phyloP scores from a whole-genome alignment of 2,888 invertebrate species.

The Drosophila melanosoma region DNA sequence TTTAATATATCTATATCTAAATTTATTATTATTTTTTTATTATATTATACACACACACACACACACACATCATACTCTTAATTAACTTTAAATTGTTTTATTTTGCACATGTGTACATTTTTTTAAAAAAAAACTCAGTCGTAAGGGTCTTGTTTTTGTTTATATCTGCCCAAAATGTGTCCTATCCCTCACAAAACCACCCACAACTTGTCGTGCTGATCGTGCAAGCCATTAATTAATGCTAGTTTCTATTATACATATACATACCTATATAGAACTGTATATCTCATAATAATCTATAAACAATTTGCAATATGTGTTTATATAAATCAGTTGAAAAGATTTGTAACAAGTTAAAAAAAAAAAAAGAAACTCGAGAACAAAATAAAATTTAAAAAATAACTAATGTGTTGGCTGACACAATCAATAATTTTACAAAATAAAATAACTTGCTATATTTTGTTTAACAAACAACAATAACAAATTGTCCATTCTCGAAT shows the following conservation, averaged over 20 bases:
- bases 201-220: conserved; percentile 52
- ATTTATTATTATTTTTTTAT: conserved; percentile 21
- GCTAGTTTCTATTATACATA: conserved; percentile 41
- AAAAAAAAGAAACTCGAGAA: background rate
- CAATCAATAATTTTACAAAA: background rate
- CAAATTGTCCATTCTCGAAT: background rate
- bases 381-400: background rate
- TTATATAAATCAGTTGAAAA: conserved; percentile 55
- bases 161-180: conserved; percentile 35
- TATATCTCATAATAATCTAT: conserved; percentile 62
- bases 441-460: background rate
- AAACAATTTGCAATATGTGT: conserved; percentile 71
- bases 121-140: conserved; percentile 21
- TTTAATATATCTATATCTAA: conserved; percentile 43
- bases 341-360: conserved; percentile 30
- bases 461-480: conserved; percentile 14
- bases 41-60: background rate
- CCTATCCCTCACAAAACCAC: conserved; percentile 36
- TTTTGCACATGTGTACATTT: conserved; percentile 68
- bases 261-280: conserved; percentile 31
- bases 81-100: conserved; percentile 50
- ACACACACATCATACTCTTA: conserved; percentile 34
- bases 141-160: conserved; percentile 46
- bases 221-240: conserved; percentile 65
- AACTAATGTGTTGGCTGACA: conserved; percentile 37